A percentile compares a stretch with the other conserved stretches of the same genome.
Conservation (phyloP, 2,888 invertebrate species). For the Drosophila siamana region DNA sequence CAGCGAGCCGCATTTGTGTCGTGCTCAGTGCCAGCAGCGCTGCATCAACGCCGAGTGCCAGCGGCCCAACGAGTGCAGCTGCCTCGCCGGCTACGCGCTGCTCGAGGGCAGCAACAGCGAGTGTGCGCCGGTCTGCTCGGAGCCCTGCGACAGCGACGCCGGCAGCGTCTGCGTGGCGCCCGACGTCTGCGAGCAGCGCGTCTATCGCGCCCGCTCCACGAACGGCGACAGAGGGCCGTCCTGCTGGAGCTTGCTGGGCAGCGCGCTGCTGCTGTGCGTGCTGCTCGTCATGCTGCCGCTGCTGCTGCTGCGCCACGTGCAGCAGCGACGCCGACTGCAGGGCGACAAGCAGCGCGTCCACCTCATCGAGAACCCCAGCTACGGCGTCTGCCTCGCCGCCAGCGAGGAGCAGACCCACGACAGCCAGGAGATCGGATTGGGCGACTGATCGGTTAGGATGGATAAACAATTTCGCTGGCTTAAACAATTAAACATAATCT, state of each 20-base stretch:
- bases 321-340: conserved; percentile 57
- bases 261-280: conserved; percentile 70
- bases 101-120: conserved; percentile 74
- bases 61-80: conserved; percentile 87
- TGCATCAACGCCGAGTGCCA: conserved; percentile 86
- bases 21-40: conserved; percentile 69
- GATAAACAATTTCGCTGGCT: too few species aligned
- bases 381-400: conserved; percentile 71
- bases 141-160: conserved; percentile 76
- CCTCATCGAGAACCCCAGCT: conserved; percentile 81
- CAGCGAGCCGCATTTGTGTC: conserved; percentile 76
- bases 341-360: conserved; percentile 74
- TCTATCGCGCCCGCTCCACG: conserved; percentile 36
- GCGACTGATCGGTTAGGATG: too few species aligned
- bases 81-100: conserved; percentile 84
- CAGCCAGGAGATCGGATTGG: conserved; percentile 48
- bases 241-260: conserved; percentile 61
- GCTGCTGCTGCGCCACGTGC: conserved; percentile 68
- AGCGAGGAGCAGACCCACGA: conserved; percentile 57
- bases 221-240: conserved; percentile 21
- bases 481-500: too few species aligned
- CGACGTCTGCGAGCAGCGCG: conserved; percentile 84
- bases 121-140: conserved; percentile 80
- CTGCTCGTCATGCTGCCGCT: conserved; percentile 66
- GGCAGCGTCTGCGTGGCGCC: conserved; percentile 80